These are phyloP conservation scores for Periplaneta americana DNA, from an alignment of 1,140 invertebrate genomes.

Conservation along the genomic window DNA sequence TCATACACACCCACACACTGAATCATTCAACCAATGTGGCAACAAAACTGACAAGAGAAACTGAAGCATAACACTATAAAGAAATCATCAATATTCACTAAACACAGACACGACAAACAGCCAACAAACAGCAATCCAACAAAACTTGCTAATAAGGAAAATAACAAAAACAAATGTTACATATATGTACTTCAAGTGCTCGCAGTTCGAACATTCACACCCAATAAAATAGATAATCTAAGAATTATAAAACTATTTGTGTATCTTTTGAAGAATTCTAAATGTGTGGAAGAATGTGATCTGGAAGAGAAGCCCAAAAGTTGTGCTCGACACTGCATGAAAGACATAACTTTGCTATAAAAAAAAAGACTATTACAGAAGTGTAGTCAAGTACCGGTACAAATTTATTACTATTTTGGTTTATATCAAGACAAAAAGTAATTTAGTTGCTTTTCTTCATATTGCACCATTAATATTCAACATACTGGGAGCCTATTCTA, in stretches of 20 bases:
- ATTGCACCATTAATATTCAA: too few species aligned
- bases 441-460: too few species aligned
- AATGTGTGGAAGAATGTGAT: background rate
- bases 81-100: background rate
- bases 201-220: background rate
- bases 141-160: background rate
- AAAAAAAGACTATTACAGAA: too few species aligned
- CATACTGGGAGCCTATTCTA: too few species aligned
- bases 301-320: background rate
- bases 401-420: too few species aligned
- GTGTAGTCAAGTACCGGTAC: too few species aligned
- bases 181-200: too few species aligned
- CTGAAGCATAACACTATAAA: background rate
- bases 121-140: background rate
- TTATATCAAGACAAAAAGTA: too few species aligned
- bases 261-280: background rate
- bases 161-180: background rate
- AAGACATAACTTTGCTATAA: background rate
- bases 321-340: background rate
- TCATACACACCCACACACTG: background rate
- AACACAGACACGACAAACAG: background rate
- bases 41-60: background rate
- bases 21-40: background rate
- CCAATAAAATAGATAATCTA: background rate
- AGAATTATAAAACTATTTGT: background rate